Conservation (phyloP, 1,140 invertebrate species). For the Drosophila subobscura region DNA sequence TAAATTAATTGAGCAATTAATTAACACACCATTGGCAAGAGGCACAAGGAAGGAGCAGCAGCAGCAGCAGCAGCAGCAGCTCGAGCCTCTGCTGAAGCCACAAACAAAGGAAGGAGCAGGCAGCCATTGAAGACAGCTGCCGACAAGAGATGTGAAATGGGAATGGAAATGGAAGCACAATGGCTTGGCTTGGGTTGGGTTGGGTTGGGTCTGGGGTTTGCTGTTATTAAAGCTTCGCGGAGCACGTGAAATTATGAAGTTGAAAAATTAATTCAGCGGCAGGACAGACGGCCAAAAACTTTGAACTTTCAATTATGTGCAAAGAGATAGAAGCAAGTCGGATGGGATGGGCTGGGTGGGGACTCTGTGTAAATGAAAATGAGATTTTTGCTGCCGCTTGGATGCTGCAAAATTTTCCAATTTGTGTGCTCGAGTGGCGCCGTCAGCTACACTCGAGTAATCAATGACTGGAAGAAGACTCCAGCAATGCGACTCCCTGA, state of each 20-base stretch:
- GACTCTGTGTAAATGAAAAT: conserved; percentile 54
- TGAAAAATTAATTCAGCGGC: conserved; percentile 81
- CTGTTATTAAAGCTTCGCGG: conserved; percentile 69
- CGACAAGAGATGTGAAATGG: conserved; percentile 17
- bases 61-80: too few relatives aligned
- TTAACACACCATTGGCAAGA: conserved; percentile 71
- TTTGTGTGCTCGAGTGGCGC: conserved; percentile 76
- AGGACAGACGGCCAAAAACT: conserved; percentile 76
- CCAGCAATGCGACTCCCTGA: neutral
- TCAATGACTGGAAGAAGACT: conserved; percentile 56
- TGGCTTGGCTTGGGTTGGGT: conserved; percentile 10
- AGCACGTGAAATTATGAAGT: conserved; percentile 79
- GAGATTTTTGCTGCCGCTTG: conserved; percentile 46
- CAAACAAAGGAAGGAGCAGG: conserved; percentile 56
- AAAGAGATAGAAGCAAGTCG: conserved; percentile 40
- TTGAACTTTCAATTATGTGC: conserved; percentile 79
- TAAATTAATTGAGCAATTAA: conserved; percentile 47
- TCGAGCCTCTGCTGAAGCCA: conserved; percentile 33
- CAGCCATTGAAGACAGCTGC: conserved; percentile 62
- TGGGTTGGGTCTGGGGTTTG: conserved; percentile 10
- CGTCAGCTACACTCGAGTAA: conserved; percentile 76
- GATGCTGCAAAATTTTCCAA: conserved; percentile 63
- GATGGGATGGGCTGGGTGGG: conserved; percentile 26
- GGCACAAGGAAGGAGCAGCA: conserved; percentile 34
- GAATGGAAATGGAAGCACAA: conserved; percentile 8